phyloP scores from a whole-genome alignment of 2,797 vertebrate species.

The Eulemur rubriventer region DNA sequence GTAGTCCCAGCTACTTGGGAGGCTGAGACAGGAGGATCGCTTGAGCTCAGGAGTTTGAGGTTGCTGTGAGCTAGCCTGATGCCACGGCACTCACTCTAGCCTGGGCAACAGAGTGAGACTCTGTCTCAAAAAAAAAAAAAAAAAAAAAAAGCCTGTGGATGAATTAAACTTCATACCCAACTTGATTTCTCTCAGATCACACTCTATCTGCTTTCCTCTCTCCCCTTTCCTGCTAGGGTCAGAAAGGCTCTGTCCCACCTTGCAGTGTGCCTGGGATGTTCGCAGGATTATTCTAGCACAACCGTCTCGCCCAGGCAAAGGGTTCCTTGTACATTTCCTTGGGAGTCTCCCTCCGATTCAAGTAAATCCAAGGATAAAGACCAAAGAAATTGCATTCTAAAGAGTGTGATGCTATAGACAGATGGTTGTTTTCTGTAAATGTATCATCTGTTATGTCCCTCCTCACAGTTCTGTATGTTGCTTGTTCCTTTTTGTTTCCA shows the following conservation, averaged over 20 bases:
- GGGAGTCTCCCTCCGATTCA: not conserved
- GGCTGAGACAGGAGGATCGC: too few species aligned
- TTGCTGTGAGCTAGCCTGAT: too few species aligned
- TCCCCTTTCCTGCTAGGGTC: not conserved
- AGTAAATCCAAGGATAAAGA: not conserved
- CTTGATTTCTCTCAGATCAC: not conserved
- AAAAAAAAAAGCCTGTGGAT: not conserved
- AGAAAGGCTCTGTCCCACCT: fast-evolving
- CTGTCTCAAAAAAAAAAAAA: too few species aligned
- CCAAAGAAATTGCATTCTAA: not conserved
- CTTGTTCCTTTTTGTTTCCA: not conserved
- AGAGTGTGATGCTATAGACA: not conserved
- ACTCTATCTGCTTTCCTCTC: not conserved
- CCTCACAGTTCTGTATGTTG: fast-evolving
- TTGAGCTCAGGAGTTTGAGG: too few species aligned
- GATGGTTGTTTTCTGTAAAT: fast-evolving
- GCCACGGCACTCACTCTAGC: too few species aligned
- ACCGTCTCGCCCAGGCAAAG: fast-evolving
- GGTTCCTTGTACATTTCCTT: not conserved
- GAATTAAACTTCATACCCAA: not conserved
- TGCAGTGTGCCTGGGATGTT: fast-evolving
- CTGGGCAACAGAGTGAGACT: too few species aligned
- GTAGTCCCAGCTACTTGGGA: too few species aligned
- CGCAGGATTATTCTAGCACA: not conserved
- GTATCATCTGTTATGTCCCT: too few species aligned